Evolutionary conservation across 2,888 invertebrate species (phyloP), one percentile per base, ranked within the genome.

Genomic region (Galerucella calmariensis): DNA sequence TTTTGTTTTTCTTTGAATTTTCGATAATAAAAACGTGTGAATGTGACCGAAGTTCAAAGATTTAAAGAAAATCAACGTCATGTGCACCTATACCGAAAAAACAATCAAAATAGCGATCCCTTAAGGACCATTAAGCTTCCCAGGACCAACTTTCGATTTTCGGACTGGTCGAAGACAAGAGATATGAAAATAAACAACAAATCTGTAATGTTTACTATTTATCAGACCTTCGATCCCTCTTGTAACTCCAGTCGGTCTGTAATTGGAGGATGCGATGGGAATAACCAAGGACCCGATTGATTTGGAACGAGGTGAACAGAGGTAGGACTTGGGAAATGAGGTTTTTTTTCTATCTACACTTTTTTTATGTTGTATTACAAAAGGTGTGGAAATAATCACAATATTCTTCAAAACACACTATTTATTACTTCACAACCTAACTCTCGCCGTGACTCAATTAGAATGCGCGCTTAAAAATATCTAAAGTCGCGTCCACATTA

Each of bases 181-280:
- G 41, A 41, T 62, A 41, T 62, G 41, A 62, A 62, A 62, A 62
- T 62, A 62, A 62, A 62, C 35, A 62, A 41, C 61, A 35, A n/a
- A 61, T 35, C 35, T 41, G 61, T 61, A 61, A 61, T 61, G 35
- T 35, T 10, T 11, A 9, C 61, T 10, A 61, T 61, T 35, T 61
- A 61, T 61, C 61, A 61, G 35, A 16, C 61, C 27, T 12, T 16
- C 4, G 61, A 27, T 41, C 41, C 61, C n/a, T 27, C 24, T 35
- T 20, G 35, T 14, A 35, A 27, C 61, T 61, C 35, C 14, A 41
- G 35, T 8, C 61, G 35, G 61, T 61, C n/a, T 8, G 61, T 61
- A 61, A 61, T 61, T 61, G 61, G 61, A 14, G 5, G 41, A 61
- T 61, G 61, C 14, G 61, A 41, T n/a, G 5, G n/a, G 61, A 61